phyloP scores from a whole-genome alignment of 2,113 vertebrate species.

The Puffinus mauretanicus region DNA sequence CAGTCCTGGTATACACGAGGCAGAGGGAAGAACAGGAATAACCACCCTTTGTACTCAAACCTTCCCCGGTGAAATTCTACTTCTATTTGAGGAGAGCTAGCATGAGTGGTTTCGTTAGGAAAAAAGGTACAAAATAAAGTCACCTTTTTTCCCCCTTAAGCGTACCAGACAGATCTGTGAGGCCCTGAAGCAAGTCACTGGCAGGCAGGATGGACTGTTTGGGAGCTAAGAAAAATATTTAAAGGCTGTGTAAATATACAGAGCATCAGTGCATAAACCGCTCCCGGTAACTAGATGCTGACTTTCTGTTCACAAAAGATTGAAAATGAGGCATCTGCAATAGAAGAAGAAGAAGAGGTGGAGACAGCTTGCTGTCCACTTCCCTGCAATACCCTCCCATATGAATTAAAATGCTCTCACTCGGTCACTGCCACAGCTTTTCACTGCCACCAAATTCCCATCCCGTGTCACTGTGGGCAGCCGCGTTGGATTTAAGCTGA shows the following conservation, averaged over 20 bases:
- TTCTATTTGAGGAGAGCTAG: background rate
- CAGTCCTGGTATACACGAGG: background rate
- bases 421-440: background rate
- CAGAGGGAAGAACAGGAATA: background rate
- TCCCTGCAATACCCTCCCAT: background rate
- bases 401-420: background rate
- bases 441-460: background rate
- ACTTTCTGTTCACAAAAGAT: background rate
- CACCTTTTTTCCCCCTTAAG: background rate
- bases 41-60: background rate
- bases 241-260: constrained; percentile 22
- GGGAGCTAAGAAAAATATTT: constrained; percentile 58
- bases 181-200: background rate
- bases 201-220: constrained; percentile 42
- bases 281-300: background rate
- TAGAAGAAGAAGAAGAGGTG: background rate
- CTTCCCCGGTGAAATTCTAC: background rate
- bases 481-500: background rate
- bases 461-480: fast-evolving
- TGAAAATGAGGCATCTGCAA: background rate
- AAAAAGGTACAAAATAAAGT: background rate
- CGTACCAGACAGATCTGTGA: background rate
- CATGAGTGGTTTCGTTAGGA: background rate
- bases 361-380: background rate
- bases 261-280: background rate